phyloP scores from a whole-genome alignment of 1,140 invertebrate genomes.

The Apocrypta bakeri region DNA sequence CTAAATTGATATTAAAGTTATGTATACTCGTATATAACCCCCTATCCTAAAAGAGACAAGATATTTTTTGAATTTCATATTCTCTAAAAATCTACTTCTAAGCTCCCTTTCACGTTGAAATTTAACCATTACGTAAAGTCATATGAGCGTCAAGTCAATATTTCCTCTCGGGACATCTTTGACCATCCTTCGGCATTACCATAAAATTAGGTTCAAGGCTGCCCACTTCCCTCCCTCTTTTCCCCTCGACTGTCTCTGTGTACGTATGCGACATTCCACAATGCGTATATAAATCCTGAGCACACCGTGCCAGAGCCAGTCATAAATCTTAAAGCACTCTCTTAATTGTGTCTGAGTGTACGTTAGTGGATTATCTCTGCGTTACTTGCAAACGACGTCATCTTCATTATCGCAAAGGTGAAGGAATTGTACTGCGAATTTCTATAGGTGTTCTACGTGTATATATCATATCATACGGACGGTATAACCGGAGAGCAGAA shows the following conservation, averaged over 20 bases:
- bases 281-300: background rate
- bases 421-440: too few species aligned
- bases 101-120: too few species aligned
- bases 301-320: background rate
- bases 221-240: too few species aligned
- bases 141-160: background rate
- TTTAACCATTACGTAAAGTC: background rate
- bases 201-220: conserved; percentile 23
- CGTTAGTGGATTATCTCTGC: background rate
- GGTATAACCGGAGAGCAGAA: too few species aligned
- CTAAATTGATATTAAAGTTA: too few species aligned
- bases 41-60: too few species aligned
- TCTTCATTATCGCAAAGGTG: background rate
- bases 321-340: background rate
- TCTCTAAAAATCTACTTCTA: too few species aligned
- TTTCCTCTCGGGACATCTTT: background rate
- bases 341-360: background rate
- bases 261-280: background rate
- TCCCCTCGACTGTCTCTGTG: background rate
- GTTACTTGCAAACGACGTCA: background rate
- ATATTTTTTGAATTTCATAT: too few species aligned
- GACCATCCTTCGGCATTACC: background rate
- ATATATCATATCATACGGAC: too few species aligned
- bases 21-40: too few species aligned
- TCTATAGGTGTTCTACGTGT: too few species aligned